These are phyloP conservation scores for Sycophaga agraensis DNA, from an alignment of 1,140 invertebrate species.

Conservation along the genomic window DNA sequence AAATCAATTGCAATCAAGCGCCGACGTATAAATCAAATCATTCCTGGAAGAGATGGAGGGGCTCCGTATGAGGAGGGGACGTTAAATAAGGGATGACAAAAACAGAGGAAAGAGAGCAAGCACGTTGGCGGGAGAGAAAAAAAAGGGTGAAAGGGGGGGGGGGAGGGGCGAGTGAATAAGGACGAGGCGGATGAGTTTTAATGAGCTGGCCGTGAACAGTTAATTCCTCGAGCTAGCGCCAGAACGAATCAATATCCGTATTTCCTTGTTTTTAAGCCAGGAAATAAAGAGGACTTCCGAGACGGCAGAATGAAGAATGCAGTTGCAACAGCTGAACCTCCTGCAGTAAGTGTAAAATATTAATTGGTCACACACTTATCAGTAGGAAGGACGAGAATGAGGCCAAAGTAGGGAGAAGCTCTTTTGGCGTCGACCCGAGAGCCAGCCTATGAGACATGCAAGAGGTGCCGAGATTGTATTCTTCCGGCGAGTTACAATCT, in stretches of 20 bases:
- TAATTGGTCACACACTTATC: no score
- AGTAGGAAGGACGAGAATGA: no score
- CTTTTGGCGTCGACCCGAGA: no score
- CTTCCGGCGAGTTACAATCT: no score
- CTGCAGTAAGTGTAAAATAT: no score
- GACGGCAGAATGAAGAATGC: no score
- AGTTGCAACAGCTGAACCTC: no score
- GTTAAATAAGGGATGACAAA: slow-evolving; percentile 34
- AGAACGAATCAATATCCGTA: not conserved
- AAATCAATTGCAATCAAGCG: slow-evolving; percentile 53
- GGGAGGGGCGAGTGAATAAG: slow-evolving; percentile 10
- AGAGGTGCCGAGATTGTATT: no score
- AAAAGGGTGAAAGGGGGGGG: slow-evolving; percentile 6
- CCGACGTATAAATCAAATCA: slow-evolving; percentile 47
- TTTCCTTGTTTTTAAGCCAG: no score
- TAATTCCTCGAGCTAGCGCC: slow-evolving; percentile 4
- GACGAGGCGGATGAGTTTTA: slow-evolving; percentile 10
- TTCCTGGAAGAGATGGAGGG: slow-evolving; percentile 31
- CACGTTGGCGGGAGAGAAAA: slow-evolving; percentile 12
- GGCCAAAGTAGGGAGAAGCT: no score
- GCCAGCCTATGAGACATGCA: no score
- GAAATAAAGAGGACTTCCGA: no score
- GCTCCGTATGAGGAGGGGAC: slow-evolving; percentile 32
- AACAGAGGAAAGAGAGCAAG: slow-evolving; percentile 33
- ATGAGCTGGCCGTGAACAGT: slow-evolving; percentile 4